phyloP scores from a whole-genome alignment of 2,113 vertebrate genomes.

The Prionailurus bengalensis region DNA sequence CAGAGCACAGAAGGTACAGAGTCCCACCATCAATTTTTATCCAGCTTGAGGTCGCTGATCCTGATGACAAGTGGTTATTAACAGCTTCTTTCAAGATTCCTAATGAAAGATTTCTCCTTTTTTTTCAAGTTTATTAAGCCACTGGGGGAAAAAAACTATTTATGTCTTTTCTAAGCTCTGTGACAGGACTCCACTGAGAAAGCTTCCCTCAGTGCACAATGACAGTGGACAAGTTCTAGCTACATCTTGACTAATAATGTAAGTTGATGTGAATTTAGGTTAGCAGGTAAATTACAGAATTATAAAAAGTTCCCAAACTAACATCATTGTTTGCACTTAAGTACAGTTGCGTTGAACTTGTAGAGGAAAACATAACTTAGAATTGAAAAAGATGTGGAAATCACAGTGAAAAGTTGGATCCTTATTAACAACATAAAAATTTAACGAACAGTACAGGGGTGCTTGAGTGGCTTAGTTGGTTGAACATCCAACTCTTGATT shows the following conservation, averaged over 20 bases:
- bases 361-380: background rate
- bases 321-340: background rate
- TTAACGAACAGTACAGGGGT: background rate
- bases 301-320: background rate
- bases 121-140: constrained; percentile 29
- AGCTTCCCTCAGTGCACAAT: background rate
- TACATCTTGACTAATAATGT: constrained; percentile 19
- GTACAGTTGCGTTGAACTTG: background rate
- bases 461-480: too few species aligned
- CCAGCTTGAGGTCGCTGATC: constrained; percentile 59
- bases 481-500: too few species aligned
- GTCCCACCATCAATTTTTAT: constrained; percentile 70
- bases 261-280: constrained; percentile 45
- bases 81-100: constrained; percentile 59
- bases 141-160: background rate
- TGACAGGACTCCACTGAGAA: background rate
- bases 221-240: background rate
- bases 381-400: constrained; percentile 35
- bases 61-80: constrained; percentile 73
- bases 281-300: constrained; percentile 33
- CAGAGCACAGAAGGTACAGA: constrained; percentile 68
- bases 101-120: constrained; percentile 42
- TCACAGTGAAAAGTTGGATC: background rate
- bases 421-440: background rate
- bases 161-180: constrained; percentile 51